Evolutionary conservation across 2,888 invertebrate genomes (phyloP).

Genomic region (Drosophila aldrichi): DNA sequence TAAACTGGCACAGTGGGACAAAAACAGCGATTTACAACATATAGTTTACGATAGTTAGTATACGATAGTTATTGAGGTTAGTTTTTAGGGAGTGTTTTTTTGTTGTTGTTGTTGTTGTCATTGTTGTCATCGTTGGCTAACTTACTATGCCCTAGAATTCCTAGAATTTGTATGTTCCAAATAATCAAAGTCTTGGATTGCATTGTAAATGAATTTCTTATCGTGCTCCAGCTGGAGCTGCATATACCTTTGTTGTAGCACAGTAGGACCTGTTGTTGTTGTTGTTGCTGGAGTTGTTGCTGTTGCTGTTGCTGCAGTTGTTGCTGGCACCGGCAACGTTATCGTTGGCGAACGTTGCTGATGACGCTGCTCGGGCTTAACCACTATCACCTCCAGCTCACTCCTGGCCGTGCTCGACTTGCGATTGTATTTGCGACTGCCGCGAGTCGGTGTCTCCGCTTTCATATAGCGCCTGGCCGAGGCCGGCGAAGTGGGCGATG

Average conservation of each 20-base stretch:
- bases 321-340: conserved; percentile 62
- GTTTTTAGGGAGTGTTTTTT: conserved; percentile 20
- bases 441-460: conserved; percentile 61
- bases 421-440: conserved; percentile 73
- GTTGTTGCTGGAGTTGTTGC: conserved; percentile 23
- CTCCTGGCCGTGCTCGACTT: conserved; percentile 57
- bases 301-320: neutral
- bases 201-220: conserved; percentile 75
- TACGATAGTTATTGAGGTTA: conserved; percentile 45
- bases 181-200: conserved; percentile 74
- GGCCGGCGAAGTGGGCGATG: conserved; percentile 70
- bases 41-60: conserved; percentile 54
- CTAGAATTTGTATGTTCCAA: conserved; percentile 67
- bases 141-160: conserved; percentile 74
- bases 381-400: conserved; percentile 64
- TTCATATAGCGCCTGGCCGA: conserved; percentile 64
- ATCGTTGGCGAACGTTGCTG: conserved; percentile 73
- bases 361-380: conserved; percentile 65
- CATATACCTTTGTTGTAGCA: conserved; percentile 77
- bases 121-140: conserved; percentile 43
- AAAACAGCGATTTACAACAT: conserved; percentile 59
- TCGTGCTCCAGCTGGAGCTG: conserved; percentile 76
- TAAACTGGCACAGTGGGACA: conserved; percentile 17
- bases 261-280: conserved; percentile 48
- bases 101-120: neutral